A percentile compares a stretch with the other conserved stretches of the same genome.
Evolutionary conservation across 2,797 vertebrate species (phyloP).

Genomic region (Gorsachius magnificus): DNA sequence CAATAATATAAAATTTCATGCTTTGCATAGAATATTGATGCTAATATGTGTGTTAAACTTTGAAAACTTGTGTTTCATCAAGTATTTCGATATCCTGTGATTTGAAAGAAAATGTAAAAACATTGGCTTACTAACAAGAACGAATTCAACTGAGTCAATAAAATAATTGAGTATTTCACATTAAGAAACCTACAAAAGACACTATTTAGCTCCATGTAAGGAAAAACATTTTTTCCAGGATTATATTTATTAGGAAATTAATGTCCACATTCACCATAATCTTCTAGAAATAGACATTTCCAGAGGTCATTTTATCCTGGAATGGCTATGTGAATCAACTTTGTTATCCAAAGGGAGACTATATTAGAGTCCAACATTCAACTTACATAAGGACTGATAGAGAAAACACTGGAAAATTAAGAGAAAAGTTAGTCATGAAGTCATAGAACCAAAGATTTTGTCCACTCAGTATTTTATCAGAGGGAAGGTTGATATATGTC

Average conservation of each 20-base stretch:
- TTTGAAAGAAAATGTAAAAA: neutral
- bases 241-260: neutral
- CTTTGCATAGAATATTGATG: neutral
- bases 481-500: neutral
- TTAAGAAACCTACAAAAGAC: neutral
- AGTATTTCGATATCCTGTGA: neutral
- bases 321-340: neutral
- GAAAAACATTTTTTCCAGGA: neutral
- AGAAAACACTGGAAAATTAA: neutral
- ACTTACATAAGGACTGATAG: neutral
- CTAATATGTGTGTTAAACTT: neutral
- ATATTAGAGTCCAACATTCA: neutral
- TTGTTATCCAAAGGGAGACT: neutral
- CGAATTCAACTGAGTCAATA: neutral
- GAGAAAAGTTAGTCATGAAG: neutral
- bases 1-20: neutral
- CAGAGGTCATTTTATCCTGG: neutral
- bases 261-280: neutral
- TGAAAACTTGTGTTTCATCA: neutral
- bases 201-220: neutral
- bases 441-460: neutral
- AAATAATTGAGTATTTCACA: neutral
- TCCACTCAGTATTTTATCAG: neutral
- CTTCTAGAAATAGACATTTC: neutral
- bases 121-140: neutral